Conservation (phyloP, 2,888 invertebrate species). For the Polymixis flavicincta region DNA sequence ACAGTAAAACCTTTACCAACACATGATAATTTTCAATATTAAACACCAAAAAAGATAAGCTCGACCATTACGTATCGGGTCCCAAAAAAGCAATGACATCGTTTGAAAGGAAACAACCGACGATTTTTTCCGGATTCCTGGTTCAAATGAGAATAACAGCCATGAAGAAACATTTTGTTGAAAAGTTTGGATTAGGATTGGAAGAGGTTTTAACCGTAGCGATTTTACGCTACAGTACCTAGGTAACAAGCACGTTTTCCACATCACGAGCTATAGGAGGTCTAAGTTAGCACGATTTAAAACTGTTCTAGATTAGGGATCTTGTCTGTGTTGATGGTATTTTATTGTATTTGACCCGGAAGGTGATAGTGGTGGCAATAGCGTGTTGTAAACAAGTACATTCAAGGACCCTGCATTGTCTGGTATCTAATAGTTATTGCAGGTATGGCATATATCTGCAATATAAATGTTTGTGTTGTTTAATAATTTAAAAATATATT, state of each 20-base stretch:
- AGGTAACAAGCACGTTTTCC: slow-evolving; percentile 49
- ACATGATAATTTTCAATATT: no score
- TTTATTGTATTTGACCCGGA: slow-evolving; percentile 16
- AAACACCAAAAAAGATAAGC: no score
- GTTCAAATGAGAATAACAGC: no score
- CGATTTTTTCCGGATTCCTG: no score
- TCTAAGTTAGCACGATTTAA: slow-evolving; percentile 54
- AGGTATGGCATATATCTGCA: neutral
- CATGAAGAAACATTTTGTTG: no score
- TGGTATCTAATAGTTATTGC: neutral
- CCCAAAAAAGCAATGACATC: no score
- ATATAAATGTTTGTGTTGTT: neutral
- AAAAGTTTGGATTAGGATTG: no score
- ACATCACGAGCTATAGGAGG: slow-evolving; percentile 47
- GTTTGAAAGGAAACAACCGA: no score
- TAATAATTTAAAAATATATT: neutral
- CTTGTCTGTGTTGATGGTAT: slow-evolving; percentile 15
- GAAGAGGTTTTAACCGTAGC: no score
- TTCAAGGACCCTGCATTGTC: neutral
- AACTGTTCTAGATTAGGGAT: slow-evolving; percentile 40
- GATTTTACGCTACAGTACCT: no score
- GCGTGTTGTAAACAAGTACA: neutral
- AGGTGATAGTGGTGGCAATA: neutral
- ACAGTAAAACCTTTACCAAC: no score
- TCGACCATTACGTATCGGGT: no score